phyloP scores from a whole-genome alignment of 2,797 vertebrate genomes.

The Scyliorhinus canicula region DNA sequence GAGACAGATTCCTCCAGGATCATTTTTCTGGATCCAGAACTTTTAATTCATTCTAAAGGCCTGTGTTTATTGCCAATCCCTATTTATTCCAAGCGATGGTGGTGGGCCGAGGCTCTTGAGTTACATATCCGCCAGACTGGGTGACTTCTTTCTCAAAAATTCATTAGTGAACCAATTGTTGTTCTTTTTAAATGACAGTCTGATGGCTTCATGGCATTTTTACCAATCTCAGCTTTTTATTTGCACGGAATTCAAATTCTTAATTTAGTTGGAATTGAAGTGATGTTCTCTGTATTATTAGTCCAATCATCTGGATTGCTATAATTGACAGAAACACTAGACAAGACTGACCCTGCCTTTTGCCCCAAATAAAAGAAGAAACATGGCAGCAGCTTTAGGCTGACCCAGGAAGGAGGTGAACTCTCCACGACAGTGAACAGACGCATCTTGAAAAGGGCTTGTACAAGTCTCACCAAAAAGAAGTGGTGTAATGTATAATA shows the following conservation, averaged over 20 bases:
- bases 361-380: not conserved
- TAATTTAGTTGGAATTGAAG: not conserved
- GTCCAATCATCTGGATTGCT: not conserved
- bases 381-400: not conserved
- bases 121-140: not conserved
- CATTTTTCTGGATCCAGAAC: not conserved
- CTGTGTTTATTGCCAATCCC: not conserved
- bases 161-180: not conserved
- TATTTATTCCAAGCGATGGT: not conserved
- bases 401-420: not conserved
- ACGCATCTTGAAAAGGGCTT: not conserved
- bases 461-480: not conserved
- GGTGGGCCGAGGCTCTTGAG: not conserved
- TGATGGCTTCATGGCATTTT: not conserved
- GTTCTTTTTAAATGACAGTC: not conserved
- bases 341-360: not conserved
- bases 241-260: not conserved
- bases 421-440: not conserved
- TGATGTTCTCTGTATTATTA: not conserved
- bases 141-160: not conserved
- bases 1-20: not conserved
- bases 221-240: not conserved
- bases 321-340: not conserved
- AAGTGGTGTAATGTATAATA: not conserved
- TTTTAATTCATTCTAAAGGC: not conserved